phyloP scores from a whole-genome alignment of 2,888 invertebrate species.

The Atethmia centrago region DNA sequence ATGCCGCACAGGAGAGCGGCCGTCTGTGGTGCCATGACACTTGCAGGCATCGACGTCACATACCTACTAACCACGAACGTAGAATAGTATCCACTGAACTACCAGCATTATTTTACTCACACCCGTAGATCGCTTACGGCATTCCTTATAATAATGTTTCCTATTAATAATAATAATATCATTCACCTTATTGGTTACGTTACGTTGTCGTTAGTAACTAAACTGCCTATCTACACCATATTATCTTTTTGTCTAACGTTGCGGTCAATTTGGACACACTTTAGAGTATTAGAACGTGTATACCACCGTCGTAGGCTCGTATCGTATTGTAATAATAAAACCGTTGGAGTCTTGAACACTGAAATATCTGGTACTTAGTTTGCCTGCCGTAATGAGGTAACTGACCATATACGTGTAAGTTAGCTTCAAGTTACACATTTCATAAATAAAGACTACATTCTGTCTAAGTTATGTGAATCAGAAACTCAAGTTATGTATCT shows the following conservation, averaged over 20 bases:
- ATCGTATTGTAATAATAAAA: not conserved
- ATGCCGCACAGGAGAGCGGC: not conserved
- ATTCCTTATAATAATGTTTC: not conserved
- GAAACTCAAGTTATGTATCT: not conserved
- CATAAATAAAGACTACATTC: not conserved
- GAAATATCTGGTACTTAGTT: not conserved
- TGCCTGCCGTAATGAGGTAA: not conserved
- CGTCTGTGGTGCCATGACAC: not conserved
- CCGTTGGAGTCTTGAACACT: constrained; percentile 3
- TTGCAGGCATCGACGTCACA: not conserved
- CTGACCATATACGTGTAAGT: not conserved
- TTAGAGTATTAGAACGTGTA: not conserved
- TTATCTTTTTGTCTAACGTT: too few species aligned
- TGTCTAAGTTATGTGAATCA: not conserved
- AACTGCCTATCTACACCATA: too few species aligned
- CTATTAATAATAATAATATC: not conserved
- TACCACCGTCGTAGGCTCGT: not conserved
- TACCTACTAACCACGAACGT: not conserved
- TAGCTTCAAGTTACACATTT: not conserved
- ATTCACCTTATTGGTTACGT: not conserved
- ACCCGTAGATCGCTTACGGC: too few species aligned
- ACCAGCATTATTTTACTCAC: not conserved
- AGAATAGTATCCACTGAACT: not conserved
- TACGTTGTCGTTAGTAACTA: not conserved
- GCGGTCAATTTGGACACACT: not conserved